phyloP scores from a whole-genome alignment of 2,797 vertebrate genomes.

The Enteromius mattozi region DNA sequence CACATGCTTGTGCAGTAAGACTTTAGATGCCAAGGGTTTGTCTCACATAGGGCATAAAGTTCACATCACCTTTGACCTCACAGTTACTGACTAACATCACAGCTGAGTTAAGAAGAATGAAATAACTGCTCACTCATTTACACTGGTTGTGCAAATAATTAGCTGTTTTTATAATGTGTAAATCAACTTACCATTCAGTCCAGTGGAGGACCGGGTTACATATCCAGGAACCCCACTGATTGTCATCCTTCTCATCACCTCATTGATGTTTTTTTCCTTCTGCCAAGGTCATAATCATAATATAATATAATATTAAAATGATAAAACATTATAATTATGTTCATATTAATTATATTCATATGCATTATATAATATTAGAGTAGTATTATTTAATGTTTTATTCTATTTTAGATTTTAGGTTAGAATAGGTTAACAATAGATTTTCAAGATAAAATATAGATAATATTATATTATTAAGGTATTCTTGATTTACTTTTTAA shows the following conservation, averaged over 20 bases:
- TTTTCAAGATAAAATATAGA: neutral
- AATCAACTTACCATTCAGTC: slow-evolving; percentile 69
- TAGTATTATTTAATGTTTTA: neutral
- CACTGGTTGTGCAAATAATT: neutral
- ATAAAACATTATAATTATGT: neutral
- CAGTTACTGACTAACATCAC: slow-evolving; percentile 36
- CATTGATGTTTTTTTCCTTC: slow-evolving; percentile 53
- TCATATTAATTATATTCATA: neutral
- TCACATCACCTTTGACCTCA: slow-evolving; percentile 40
- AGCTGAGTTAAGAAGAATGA: neutral
- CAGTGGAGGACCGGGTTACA: slow-evolving; percentile 55
- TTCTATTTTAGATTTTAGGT: neutral
- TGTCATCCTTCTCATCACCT: slow-evolving; percentile 59
- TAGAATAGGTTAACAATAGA: neutral
- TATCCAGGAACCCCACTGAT: slow-evolving; percentile 57
- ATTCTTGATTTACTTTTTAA: neutral
- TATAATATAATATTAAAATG: neutral
- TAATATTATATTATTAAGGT: neutral
- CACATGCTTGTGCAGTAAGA: slow-evolving; percentile 30
- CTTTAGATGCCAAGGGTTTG: slow-evolving; percentile 12
- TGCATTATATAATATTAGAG: neutral
- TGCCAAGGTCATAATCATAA: neutral
- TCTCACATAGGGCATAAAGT: slow-evolving; percentile 17
- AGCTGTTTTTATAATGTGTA: neutral
- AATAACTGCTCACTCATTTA: neutral